Base-by-base conservation (phyloP, 1,140 invertebrate species). In the Tetraneura akinire region DNA sequence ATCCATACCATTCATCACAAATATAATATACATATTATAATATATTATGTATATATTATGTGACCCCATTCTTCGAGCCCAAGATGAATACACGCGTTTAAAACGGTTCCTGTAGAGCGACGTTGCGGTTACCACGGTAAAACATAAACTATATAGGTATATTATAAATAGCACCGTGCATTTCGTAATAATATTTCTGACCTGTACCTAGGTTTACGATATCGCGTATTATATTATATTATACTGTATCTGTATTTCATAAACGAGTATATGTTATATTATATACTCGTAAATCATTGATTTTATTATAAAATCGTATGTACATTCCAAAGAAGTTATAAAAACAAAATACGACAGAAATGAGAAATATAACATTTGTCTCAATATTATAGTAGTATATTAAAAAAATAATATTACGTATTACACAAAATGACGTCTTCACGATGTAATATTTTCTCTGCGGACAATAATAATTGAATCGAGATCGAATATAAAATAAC, bases 151-250 rank as follows among this genome's bases (percentile, higher is more conserved):
- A 37, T 37, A 37, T 37, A 37, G 32, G 3, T 37, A n/a, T n/a
- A n/a, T n/a, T n/a, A n/a, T n/a, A n/a, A n/a, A n/a, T n/a, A n/a
- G n/a, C 51, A 18, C 23, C 4, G 26, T 32, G 26, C 5, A 18
- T 62, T 62, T 62, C 57, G 57, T 32, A 62, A 62, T 26, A 26
- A 62, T 32, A 16, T n/a, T n/a, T 29, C 29, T 62, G 57, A 62
- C 57, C 57, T 18, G 18, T 29, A 57, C 55, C 9, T 29, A 29
- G 2, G 11, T 9, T 8, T 21, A 55, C 32, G 32, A 37, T 37
- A 37, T 4, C n/a, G 21, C 10, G 47, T n/a, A 0, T 1, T 55
- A 3, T 55, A 55, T 21, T 1, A 21, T 55, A 4, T 51, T 51
- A 51, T 21, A 55, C 51, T 55, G 21, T 23, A 6, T 9, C 6